Evolutionary conservation across 1,140 invertebrate species (phyloP).

Genomic region (Himalopsyche phryganea): DNA sequence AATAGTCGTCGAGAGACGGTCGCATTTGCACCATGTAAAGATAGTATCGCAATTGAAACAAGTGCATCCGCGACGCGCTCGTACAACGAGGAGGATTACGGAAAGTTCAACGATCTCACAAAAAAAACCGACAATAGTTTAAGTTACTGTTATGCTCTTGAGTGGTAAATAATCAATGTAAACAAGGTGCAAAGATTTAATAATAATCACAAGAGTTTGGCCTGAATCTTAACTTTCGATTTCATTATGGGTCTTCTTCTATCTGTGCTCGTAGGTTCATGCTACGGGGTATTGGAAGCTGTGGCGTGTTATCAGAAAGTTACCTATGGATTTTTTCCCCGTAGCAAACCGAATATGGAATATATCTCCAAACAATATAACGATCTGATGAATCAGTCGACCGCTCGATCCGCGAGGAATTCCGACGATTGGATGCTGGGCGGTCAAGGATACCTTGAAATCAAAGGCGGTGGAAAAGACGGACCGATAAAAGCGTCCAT

Average conservation of each 20-base stretch:
- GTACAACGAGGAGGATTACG: not conserved
- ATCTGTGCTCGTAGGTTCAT: constrained; percentile 63
- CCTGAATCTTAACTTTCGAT: not conserved
- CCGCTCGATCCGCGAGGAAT: constrained; percentile 35
- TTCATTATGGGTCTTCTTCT: constrained; percentile 63
- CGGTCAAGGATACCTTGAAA: constrained; percentile 47
- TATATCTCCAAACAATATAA: constrained; percentile 46
- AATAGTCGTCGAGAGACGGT: constrained; percentile 36
- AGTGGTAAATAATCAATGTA: too few relatives aligned
- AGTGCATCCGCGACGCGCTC: not conserved
- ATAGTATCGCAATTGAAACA: not conserved
- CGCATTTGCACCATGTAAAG: constrained; percentile 25
- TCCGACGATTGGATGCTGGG: constrained; percentile 41
- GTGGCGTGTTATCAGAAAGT: constrained; percentile 57
- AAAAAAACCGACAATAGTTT: not conserved
- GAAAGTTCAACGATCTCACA: not conserved
- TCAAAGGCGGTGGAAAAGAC: constrained; percentile 44
- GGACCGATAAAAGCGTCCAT: constrained; percentile 41
- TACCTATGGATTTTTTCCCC: constrained; percentile 47
- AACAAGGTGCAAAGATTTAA: too few relatives aligned
- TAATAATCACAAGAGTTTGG: not conserved
- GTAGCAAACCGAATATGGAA: constrained; percentile 42
- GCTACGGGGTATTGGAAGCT: constrained; percentile 66
- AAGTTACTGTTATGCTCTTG: too few relatives aligned
- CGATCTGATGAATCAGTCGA: constrained; percentile 38